A percentile compares a stretch with the other conserved stretches of the same genome.
Evolutionary conservation across 64 coral and sea anemone genomes (phyloP).

Genomic region (Stichodactyla helianthus): DNA sequence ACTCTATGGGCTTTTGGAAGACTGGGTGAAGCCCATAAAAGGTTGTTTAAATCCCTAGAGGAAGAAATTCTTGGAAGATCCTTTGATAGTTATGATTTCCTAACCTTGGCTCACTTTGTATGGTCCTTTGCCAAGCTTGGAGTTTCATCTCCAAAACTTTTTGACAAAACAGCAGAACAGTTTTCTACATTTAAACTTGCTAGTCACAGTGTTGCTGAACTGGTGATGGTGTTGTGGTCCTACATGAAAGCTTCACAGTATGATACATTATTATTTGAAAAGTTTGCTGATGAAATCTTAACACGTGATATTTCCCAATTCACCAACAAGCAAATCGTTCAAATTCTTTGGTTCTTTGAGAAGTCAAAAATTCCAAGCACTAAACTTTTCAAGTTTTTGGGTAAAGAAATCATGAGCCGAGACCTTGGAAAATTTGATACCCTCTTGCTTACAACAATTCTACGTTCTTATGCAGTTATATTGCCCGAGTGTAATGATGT

Average conservation of each 20-base stretch:
- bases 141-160: slow-evolving; percentile 1
- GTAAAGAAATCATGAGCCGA: background rate
- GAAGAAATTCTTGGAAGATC: slow-evolving; percentile 3
- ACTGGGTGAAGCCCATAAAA: slow-evolving; percentile 14
- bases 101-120: slow-evolving; percentile 1
- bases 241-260: slow-evolving; percentile 18
- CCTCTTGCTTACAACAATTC: background rate
- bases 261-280: background rate
- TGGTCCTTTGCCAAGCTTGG: slow-evolving; percentile 23
- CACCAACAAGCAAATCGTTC: slow-evolving; percentile 16
- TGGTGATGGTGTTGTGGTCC: slow-evolving; percentile 18
- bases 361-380: background rate
- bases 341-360: slow-evolving; percentile 17
- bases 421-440: slow-evolving; percentile 15
- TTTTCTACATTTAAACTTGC: background rate
- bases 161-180: background rate
- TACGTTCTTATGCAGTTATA: slow-evolving; percentile 1
- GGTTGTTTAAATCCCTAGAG: background rate
- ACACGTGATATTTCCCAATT: background rate
- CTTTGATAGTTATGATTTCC: slow-evolving; percentile 3
- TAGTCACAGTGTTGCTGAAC: slow-evolving; percentile 3
- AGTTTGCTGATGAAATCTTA: slow-evolving; percentile 11
- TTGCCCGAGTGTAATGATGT: background rate
- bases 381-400: slow-evolving; percentile 10
- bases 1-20: slow-evolving; percentile 20